A percentile compares a stretch with the other conserved stretches of the same genome.
These are phyloP conservation scores for Suncus etruscus DNA, from an alignment of 2,113 vertebrate genomes.

Conservation along the genomic window DNA sequence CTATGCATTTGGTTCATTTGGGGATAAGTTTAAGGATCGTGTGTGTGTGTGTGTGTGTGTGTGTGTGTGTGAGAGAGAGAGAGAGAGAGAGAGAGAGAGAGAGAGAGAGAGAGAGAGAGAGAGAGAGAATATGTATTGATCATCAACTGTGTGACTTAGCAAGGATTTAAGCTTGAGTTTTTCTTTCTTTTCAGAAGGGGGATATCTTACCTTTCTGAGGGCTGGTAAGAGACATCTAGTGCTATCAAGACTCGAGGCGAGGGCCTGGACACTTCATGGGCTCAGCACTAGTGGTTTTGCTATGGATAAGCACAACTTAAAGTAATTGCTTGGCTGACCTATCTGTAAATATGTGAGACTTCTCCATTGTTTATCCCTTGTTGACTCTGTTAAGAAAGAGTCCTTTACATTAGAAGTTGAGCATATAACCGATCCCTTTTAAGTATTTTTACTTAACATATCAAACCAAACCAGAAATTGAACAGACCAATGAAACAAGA, in stretches of 20 bases:
- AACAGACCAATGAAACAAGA: background rate
- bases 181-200: too few relatives aligned
- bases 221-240: background rate
- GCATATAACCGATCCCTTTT: background rate
- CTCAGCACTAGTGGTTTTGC: background rate
- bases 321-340: background rate
- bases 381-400: background rate
- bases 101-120: too few relatives aligned
- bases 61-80: too few relatives aligned
- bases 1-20: too few relatives aligned
- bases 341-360: too few relatives aligned
- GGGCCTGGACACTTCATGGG: background rate
- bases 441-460: background rate
- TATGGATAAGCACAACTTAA: background rate
- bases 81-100: too few relatives aligned
- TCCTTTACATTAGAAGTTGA: background rate
- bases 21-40: too few relatives aligned
- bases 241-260: background rate
- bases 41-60: too few relatives aligned
- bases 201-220: background rate
- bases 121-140: background rate
- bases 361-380: background rate
- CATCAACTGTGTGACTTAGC: background rate
- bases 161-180: background rate
- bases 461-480: slow-evolving; percentile 20